Conservation (phyloP, 2,888 invertebrate genomes). For the Brachyptera putata region DNA sequence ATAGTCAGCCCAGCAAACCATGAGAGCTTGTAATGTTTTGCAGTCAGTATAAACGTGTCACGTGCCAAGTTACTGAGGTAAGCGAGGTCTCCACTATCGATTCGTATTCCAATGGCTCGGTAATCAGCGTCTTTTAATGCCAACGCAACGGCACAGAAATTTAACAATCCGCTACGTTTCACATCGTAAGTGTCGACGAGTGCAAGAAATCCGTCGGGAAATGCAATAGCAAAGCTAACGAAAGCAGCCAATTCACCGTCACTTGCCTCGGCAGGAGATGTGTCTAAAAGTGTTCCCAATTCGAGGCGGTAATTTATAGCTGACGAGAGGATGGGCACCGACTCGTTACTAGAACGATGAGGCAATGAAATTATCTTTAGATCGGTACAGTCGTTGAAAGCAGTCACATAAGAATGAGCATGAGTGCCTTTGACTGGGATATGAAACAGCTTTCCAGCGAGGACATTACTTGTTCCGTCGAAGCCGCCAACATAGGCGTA, state of each 20-base stretch:
- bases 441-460: slow-evolving; percentile 94
- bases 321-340: neutral
- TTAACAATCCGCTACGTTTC: slow-evolving; percentile 93
- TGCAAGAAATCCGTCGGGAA: slow-evolving; percentile 92
- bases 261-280: slow-evolving; percentile 80
- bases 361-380: no score
- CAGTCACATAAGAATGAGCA: slow-evolving; percentile 96
- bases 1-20: slow-evolving; percentile 87
- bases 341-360: no score
- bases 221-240: slow-evolving; percentile 89
- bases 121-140: slow-evolving; percentile 86
- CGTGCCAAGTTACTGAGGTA: slow-evolving; percentile 87
- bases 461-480: slow-evolving; percentile 96
- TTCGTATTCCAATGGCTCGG: slow-evolving; percentile 82
- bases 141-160: slow-evolving; percentile 94
- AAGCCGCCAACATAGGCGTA: slow-evolving; percentile 97
- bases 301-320: slow-evolving; percentile 41
- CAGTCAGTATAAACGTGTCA: slow-evolving; percentile 77
- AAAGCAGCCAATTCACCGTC: slow-evolving; percentile 95
- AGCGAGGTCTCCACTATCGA: slow-evolving; percentile 96
- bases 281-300: slow-evolving; percentile 65
- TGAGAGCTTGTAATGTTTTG: slow-evolving; percentile 64
- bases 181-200: slow-evolving; percentile 99
- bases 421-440: slow-evolving; percentile 98
- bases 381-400: no score